Evolutionary conservation across 2,113 vertebrate species (phyloP), one percentile per base, ranked within the genome.

Genomic region (Pterophyllum scalare): DNA sequence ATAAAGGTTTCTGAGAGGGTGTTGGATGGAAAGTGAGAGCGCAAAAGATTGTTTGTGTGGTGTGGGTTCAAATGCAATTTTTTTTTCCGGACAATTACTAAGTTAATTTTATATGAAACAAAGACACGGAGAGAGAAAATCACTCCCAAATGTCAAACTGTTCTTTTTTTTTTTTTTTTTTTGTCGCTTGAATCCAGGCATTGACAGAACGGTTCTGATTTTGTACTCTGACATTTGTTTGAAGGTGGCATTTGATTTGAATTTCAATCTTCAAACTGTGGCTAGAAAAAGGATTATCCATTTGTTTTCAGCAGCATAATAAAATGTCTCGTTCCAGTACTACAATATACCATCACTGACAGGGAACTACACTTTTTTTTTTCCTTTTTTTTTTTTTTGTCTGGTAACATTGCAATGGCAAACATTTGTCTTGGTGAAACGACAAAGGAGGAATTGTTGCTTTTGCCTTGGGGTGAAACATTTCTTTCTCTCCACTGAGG

Each of bases 221-320:
- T 88, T 82, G 72, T 85, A 79, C 76, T 74, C 64, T 93, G 93
- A 89, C 90, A 92, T 93, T 93, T 93, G 86, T 89, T 85, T 86
- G 87, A 91, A 89, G 90, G 88, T 92, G 90, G 87, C 87, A 90
- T 95, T 93, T 91, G 87, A 92, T 93, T 91, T 92, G 87, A 92
- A 91, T 93, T 91, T 85, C 67, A 85, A 87, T 93, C 88, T 92
- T 74, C 64, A 77, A 82, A 84, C 78, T 54, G 81, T 59, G 77
- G 80, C 77, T 64, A 33, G 24, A 86, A 86, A 86, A 76, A 33
- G 60, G 40, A 87, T 76, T 28, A 80, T 90, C 92, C 83, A 85
- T 89, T 86, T 67, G 9, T 77, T 82, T 86, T 77, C 82, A 22
- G 78, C 62, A 26, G 60, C 87, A 79, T 89, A 87, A 87, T 94